These are phyloP conservation scores for Onychostoma macrolepis DNA, from an alignment of 2,113 vertebrate species.

Conservation along the genomic window DNA sequence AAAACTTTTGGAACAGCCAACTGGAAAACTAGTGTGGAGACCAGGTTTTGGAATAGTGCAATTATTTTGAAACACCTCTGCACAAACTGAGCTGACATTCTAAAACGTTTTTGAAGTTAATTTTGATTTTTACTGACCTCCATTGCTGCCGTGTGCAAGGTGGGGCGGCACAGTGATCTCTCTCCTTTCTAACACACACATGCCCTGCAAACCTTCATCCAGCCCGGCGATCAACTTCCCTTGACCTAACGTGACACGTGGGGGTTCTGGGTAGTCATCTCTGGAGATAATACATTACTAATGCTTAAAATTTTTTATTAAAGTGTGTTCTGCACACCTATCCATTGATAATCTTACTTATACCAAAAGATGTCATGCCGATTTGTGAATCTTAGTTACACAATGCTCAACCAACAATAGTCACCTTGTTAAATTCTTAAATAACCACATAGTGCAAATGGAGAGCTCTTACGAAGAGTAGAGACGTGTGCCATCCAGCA, in stretches of 20 bases:
- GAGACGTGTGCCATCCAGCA: slow-evolving; percentile 89
- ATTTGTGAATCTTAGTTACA: neutral
- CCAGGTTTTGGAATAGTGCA: neutral
- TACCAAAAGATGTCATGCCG: neutral
- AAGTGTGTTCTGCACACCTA: too few relatives aligned
- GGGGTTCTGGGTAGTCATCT: slow-evolving; percentile 78
- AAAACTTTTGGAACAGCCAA: neutral
- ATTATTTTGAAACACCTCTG: neutral
- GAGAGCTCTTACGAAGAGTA: slow-evolving; percentile 89
- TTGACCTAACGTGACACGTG: slow-evolving; percentile 83
- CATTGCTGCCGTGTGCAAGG: slow-evolving; percentile 88
- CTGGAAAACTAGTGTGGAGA: neutral
- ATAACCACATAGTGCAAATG: neutral
- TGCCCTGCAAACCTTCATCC: slow-evolving; percentile 83
- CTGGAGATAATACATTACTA: slow-evolving; percentile 64
- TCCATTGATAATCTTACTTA: neutral
- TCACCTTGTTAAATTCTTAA: neutral
- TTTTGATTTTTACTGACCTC: slow-evolving; percentile 78
- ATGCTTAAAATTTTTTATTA: neutral
- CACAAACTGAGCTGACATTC: neutral
- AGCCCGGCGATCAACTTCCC: slow-evolving; percentile 93
- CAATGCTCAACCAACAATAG: neutral
- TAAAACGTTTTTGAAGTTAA: neutral
- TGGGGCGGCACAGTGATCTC: slow-evolving; percentile 87
- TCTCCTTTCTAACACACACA: slow-evolving; percentile 90